phyloP scores from a whole-genome alignment of 2,797 vertebrate genomes.

The Remorina albescens region DNA sequence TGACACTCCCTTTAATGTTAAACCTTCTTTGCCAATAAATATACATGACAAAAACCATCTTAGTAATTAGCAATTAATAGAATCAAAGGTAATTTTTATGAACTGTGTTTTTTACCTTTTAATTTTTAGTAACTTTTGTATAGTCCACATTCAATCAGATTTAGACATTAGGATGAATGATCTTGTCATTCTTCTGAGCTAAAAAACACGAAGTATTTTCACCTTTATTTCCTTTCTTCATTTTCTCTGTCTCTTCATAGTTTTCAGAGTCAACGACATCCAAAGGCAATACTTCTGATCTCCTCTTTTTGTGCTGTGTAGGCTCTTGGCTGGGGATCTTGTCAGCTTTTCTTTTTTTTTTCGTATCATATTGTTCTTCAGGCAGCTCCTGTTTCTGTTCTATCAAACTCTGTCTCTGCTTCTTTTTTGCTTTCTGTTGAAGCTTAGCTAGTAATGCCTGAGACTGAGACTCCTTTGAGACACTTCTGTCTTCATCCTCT shows the following conservation, averaged over 20 bases:
- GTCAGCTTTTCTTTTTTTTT: conserved; percentile 49
- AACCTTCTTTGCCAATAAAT: too few relatives aligned
- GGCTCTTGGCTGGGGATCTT: fast-evolving
- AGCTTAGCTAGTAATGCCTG: conserved; percentile 87
- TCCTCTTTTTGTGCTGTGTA: conserved; percentile 46
- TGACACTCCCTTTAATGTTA: too few relatives aligned
- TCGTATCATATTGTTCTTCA: conserved; percentile 7
- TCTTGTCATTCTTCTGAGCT: too few relatives aligned
- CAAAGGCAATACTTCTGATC: conserved; percentile 16
- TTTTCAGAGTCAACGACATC: conserved; percentile 2
- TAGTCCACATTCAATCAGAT: too few relatives aligned
- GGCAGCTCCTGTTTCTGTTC: background rate
- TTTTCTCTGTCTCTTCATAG: conserved; percentile 17
- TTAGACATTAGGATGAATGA: too few relatives aligned
- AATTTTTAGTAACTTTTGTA: too few relatives aligned
- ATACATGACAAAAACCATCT: background rate
- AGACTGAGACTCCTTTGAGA: conserved; percentile 72
- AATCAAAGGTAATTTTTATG: background rate
- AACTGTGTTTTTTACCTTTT: too few relatives aligned
- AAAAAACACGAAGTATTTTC: too few relatives aligned
- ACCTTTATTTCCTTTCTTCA: conserved; percentile 32
- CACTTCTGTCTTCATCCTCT: conserved; percentile 74
- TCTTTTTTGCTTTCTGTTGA: conserved; percentile 85
- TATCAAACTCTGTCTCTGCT: conserved; percentile 76
- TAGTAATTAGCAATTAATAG: too few relatives aligned